Evolutionary conservation across 1,140 invertebrate species (phyloP).

Genomic region (Bombus soroeensis): DNA sequence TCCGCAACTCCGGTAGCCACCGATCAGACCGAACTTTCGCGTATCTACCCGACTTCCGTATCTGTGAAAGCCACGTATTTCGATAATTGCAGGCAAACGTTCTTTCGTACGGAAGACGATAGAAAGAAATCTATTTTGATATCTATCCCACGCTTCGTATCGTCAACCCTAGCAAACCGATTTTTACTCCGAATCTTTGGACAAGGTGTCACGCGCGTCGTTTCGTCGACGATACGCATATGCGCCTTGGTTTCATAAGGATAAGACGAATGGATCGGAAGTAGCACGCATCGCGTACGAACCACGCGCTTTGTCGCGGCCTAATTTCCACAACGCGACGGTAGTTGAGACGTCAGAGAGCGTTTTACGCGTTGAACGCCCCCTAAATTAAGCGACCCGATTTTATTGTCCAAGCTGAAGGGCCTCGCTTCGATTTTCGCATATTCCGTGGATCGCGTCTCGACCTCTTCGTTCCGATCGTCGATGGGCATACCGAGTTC

Average conservation of each 20-base stretch:
- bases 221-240: no score
- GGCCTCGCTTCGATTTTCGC: background rate
- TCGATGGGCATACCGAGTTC: background rate
- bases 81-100: no score
- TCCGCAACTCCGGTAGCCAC: slow-evolving; percentile 5
- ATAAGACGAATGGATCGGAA: no score
- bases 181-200: no score
- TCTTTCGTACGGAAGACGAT: no score
- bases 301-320: background rate
- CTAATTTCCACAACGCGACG: slow-evolving; percentile 3
- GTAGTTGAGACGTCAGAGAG: background rate
- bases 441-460: background rate
- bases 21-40: background rate
- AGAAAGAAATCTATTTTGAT: no score
- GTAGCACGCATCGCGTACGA: background rate
- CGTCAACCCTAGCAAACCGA: no score
- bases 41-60: background rate
- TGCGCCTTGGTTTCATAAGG: background rate
- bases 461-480: background rate
- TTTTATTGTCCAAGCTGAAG: background rate
- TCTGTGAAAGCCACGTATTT: no score
- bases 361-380: background rate
- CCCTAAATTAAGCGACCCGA: slow-evolving; percentile 16
- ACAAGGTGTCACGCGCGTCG: no score
- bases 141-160: no score